Evolutionary conservation across 2,888 invertebrate species (phyloP), one percentile per base, ranked within the genome.

Genomic region (Chrysomela aeneicollis): DNA sequence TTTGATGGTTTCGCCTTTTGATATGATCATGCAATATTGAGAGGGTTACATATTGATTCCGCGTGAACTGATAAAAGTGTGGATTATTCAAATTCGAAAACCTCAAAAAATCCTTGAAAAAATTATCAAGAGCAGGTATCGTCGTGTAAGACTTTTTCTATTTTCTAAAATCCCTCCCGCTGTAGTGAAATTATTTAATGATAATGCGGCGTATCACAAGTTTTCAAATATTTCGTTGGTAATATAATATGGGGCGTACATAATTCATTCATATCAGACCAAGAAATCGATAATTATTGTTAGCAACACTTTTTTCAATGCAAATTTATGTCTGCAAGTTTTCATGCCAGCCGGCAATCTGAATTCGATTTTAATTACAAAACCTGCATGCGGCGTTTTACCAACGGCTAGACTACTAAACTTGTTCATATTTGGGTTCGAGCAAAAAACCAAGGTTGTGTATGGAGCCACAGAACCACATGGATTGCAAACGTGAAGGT

Each of bases 241-340:
- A 42, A 1, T 15, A 42, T 15, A 42, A 3, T 42, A 42, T 15
- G 12, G 55, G 55, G 55, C 46, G 54, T 63, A 37, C 54, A 59
- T 59, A 54, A 54, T 59, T 63, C 26, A 50, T 59, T 53, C 22
- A 53, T 59, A 35, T 49, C 37, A 22, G 47, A 47, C 47, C 63
- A 53, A 52, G 52, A 59, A 63, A 63, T 59, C 58, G 50, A 50
- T 63, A 63, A 63, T 63, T 63, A 54, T 37, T 46, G 32, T 18
- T 8, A 54, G 15, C 37, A 9, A 21, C 49, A 19, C 21, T 42
- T 57, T 46, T 17, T 9, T 6, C n/a, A 19, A 57, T 57, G 63
- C 42, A 59, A 63, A 63, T 63, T 63, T 59, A 59, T 59, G 59
- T 50, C 32, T 53, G 49, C 49, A 50, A 26, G 52, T 52, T 63